phyloP scores from a whole-genome alignment of 2,113 vertebrate species.

The Protobothrops flavoviridis region DNA sequence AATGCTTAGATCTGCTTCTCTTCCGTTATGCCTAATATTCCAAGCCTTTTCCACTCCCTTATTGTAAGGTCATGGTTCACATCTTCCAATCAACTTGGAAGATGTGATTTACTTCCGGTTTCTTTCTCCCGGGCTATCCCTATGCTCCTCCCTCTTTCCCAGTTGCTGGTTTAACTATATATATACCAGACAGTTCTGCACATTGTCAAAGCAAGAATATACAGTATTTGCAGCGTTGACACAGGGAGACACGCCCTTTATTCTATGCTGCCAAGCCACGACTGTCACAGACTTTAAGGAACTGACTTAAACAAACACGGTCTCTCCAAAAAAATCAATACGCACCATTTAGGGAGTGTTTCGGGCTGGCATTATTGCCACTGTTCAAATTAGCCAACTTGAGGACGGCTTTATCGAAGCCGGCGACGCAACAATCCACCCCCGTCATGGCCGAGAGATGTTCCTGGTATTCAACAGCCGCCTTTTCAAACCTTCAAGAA shows the following conservation, averaged over 20 bases:
- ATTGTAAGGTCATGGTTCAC: too few relatives aligned
- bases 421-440: constrained; percentile 87
- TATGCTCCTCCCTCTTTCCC: too few relatives aligned
- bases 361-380: constrained; percentile 85
- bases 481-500: constrained; percentile 90
- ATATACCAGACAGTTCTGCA: too few relatives aligned
- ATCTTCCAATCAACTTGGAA: too few relatives aligned
- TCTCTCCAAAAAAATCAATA: not conserved
- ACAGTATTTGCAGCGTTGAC: too few relatives aligned
- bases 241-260: not conserved
- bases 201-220: too few relatives aligned
- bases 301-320: not conserved
- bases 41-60: too few relatives aligned
- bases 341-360: constrained; percentile 88
- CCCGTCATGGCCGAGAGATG: constrained; percentile 92
- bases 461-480: constrained; percentile 92
- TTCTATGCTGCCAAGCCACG: not conserved
- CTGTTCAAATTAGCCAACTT: constrained; percentile 79
- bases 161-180: too few relatives aligned
- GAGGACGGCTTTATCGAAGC: constrained; percentile 81
- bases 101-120: too few relatives aligned
- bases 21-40: too few relatives aligned
- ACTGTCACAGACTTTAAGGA: not conserved
- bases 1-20: too few relatives aligned
- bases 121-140: too few relatives aligned